Evolutionary conservation across 2,888 invertebrate genomes (phyloP), one percentile per base, ranked within the genome.

Genomic region (Chrysotoxum bicinctum): DNA sequence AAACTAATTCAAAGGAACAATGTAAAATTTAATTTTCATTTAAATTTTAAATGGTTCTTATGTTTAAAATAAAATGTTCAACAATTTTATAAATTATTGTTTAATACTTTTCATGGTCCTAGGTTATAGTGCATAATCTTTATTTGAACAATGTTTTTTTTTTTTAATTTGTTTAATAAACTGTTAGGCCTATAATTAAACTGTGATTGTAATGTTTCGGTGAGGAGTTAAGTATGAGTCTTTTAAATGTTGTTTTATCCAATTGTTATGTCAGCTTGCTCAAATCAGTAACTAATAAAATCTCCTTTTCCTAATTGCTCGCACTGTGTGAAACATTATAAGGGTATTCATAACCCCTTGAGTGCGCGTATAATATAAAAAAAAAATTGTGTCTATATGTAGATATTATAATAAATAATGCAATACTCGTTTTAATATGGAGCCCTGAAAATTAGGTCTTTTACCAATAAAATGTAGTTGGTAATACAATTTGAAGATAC

Each of bases 61-160:
- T 58, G 12, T 26, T 7, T 7, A 50, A 82, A 26, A 74, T 58
- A 50, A 50, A 21, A 69, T 58, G 32, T 48, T 77, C 37, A 81
- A 81, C 75, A 85, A 84, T 84, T 72, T 40, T 19, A 26, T 50
- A 72, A 84, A 68, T 75, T 70, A 84, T 80, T 75, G 52, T 80
- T 35, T 69, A 75, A 82, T 64, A 43, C 58, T 80, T 50, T 50
- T n/a, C 43, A 76, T 80, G 85, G 76, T 85, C 85, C 80, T 64
- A 85, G 48, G 23, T 73, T 45, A n/a, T n/a, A 68, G 85, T 81
- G 81, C 73, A 62, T 68, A 21, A 52, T 60, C 7, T 64, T 50
- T 40, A 72, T 73, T 43, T 30, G 23, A 66, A 82, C 26, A 66
- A n/a, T 45, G 12, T 75, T 80, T 60, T 7, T 6, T 16, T 35